Evolutionary conservation across 2,797 vertebrate genomes (phyloP).

Genomic region (Bradypodion ventrale): DNA sequence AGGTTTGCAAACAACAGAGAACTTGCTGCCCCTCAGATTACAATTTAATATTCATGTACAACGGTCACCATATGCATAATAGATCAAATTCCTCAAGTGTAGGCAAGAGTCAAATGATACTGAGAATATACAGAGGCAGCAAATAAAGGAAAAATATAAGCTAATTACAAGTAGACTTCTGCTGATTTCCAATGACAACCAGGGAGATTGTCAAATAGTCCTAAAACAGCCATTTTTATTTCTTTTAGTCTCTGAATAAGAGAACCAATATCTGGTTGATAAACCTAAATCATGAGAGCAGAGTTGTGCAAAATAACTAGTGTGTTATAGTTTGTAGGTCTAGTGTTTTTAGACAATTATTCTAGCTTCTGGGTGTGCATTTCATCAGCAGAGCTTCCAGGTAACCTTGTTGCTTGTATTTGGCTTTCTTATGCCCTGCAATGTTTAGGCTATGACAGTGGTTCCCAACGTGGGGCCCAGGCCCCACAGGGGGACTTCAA

Average conservation of each 20-base stretch:
- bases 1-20: not conserved
- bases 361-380: too few relatives aligned
- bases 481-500: too few relatives aligned
- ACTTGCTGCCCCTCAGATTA: too few relatives aligned
- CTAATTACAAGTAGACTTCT: fast-evolving
- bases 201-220: not conserved
- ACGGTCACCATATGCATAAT: not conserved
- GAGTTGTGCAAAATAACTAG: not conserved
- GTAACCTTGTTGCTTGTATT: not conserved
- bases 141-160: not conserved
- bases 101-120: not conserved
- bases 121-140: not conserved
- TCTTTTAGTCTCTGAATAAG: not conserved
- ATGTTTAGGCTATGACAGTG: fast-evolving
- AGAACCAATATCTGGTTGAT: not conserved
- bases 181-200: not conserved
- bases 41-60: not conserved
- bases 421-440: not conserved
- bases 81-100: not conserved
- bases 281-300: not conserved
- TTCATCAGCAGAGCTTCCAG: not conserved
- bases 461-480: too few relatives aligned
- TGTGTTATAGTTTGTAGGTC: too few relatives aligned
- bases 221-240: not conserved
- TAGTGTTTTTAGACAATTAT: not conserved